Conservation (phyloP, 2,113 vertebrate genomes). For the Podilymbus podiceps region DNA sequence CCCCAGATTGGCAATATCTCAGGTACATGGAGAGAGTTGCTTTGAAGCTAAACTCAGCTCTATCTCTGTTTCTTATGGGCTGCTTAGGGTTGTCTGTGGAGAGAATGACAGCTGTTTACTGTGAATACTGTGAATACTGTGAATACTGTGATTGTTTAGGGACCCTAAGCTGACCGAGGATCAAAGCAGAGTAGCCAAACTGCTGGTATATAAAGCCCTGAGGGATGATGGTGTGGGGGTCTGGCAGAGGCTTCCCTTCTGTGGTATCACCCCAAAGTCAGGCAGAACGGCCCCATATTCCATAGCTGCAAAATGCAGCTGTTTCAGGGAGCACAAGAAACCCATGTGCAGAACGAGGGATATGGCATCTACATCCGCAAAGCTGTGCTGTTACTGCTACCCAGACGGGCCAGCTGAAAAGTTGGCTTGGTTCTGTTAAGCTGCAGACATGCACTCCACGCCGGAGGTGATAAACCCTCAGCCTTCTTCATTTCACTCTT, state of each 20-base stretch:
- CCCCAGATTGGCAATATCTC: neutral
- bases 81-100: neutral
- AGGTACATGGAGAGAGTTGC: neutral
- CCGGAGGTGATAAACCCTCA: neutral
- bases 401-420: neutral
- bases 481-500: neutral
- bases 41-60: neutral
- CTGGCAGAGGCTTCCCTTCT: neutral
- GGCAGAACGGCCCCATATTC: neutral
- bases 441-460: neutral
- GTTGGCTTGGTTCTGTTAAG: neutral
- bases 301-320: neutral
- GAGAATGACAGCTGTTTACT: neutral
- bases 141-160: neutral
- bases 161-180: neutral
- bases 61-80: neutral
- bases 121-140: too few species aligned
- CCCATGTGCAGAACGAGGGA: neutral
- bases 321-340: neutral
- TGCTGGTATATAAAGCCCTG: neutral
- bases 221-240: neutral
- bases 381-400: neutral
- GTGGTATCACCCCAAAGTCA: neutral
- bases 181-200: neutral
- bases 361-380: neutral